These are phyloP conservation scores for Burhinus bistriatus DNA, from an alignment of 2,113 vertebrate species.

Conservation along the genomic window DNA sequence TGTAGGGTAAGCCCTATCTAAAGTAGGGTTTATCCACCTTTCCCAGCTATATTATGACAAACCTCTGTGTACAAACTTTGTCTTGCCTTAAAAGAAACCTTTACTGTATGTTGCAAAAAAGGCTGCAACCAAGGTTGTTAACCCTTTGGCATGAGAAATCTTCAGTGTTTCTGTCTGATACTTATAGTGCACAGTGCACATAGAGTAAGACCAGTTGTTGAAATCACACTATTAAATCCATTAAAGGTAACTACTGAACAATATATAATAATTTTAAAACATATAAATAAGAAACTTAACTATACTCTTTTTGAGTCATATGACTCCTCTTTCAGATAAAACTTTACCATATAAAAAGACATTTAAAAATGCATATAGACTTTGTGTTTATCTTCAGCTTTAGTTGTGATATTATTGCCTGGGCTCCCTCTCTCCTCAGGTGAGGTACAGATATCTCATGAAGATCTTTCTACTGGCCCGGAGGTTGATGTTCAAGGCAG, in stretches of 20 bases:
- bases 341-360: background rate
- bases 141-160: background rate
- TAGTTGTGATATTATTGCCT: background rate
- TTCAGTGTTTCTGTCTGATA: background rate
- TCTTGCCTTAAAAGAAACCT: background rate
- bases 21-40: background rate
- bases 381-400: background rate
- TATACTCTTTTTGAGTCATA: background rate
- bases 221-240: background rate
- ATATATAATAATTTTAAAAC: background rate
- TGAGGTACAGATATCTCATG: background rate
- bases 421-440: background rate
- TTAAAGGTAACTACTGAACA: background rate
- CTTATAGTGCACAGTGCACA: background rate
- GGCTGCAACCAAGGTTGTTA: background rate
- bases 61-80: background rate
- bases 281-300: background rate
- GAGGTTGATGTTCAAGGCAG: background rate
- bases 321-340: background rate
- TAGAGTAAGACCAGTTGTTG: background rate
- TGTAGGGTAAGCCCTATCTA: background rate
- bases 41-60: background rate
- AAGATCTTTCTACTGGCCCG: background rate
- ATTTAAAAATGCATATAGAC: background rate
- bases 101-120: background rate